phyloP scores from a whole-genome alignment of 2,888 invertebrate genomes.

The Homarus gammarus region DNA sequence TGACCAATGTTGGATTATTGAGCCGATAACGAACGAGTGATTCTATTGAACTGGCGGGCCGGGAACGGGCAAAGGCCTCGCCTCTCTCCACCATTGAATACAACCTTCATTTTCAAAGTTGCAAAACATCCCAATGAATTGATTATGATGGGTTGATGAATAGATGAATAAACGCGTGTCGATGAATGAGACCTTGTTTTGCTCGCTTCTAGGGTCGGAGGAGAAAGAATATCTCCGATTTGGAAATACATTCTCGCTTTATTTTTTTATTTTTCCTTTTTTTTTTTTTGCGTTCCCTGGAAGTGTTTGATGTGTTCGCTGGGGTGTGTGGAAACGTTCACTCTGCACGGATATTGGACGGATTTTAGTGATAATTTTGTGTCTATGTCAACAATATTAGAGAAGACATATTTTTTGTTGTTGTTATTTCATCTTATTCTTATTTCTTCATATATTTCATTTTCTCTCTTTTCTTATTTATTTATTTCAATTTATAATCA shows the following conservation, averaged over 20 bases:
- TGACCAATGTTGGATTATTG: conserved; percentile 55
- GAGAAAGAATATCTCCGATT: background rate
- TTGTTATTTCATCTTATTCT: too few species aligned
- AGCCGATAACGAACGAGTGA: conserved; percentile 31
- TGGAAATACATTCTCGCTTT: too few species aligned
- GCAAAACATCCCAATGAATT: conserved; percentile 46
- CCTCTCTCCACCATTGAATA: background rate
- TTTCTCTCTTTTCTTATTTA: too few species aligned
- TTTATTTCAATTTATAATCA: too few species aligned
- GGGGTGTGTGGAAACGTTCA: too few species aligned
- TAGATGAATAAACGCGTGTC: conserved; percentile 15
- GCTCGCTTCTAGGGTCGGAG: background rate
- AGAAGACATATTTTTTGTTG: too few species aligned
- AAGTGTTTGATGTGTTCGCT: too few species aligned
- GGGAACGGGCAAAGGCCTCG: conserved; percentile 36
- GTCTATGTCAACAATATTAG: too few species aligned
- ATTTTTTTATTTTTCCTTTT: background rate
- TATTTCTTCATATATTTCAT: too few species aligned
- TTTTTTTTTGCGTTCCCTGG: background rate
- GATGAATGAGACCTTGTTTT: background rate
- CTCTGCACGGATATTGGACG: too few species aligned
- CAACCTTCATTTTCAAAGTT: conserved; percentile 27
- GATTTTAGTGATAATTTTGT: too few species aligned
- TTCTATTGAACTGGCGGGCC: conserved; percentile 37
- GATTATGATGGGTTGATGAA: conserved; percentile 33